A percentile compares a stretch with the other conserved stretches of the same genome.
These are phyloP conservation scores for Lutjanus argentimaculatus DNA, from an alignment of 2,797 vertebrate genomes.

Conservation along the genomic window DNA sequence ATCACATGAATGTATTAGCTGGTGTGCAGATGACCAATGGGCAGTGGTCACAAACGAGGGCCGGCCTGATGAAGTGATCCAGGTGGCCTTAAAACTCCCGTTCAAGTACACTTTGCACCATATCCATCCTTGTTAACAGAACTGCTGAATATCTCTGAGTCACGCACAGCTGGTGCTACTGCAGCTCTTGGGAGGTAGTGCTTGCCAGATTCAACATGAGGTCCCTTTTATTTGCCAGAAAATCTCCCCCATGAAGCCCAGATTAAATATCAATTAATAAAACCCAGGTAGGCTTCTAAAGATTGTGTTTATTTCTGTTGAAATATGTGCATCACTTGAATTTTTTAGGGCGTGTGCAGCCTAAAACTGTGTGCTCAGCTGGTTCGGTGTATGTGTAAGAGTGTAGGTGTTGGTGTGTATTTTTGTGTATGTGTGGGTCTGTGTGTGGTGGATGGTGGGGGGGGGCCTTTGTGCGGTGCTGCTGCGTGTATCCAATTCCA, in stretches of 20 bases:
- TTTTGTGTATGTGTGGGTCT: constrained; percentile 11
- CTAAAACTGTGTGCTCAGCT: constrained; percentile 50
- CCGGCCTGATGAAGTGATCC: constrained; percentile 38
- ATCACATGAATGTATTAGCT: constrained; percentile 16
- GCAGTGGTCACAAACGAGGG: constrained; percentile 23
- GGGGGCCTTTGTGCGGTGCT: constrained; percentile 39
- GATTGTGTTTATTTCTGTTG: constrained; percentile 48
- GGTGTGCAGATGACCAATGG: constrained; percentile 18
- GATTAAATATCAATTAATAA: constrained; percentile 78
- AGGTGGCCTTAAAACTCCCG: constrained; percentile 48
- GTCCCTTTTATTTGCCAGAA: constrained; percentile 66
- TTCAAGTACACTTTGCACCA: constrained; percentile 56
- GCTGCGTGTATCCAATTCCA: constrained; percentile 77
- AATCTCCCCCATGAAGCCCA: constrained; percentile 46
- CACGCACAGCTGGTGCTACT: constrained; percentile 70
- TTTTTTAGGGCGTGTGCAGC: constrained; percentile 34
- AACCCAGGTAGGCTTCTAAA: constrained; percentile 59
- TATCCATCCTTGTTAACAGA: constrained; percentile 70
- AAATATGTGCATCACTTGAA: constrained; percentile 42
- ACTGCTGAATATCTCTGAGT: constrained; percentile 64
- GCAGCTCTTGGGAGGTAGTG: constrained; percentile 65
- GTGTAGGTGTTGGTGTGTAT: constrained; percentile 30
- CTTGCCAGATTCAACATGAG: constrained; percentile 77
- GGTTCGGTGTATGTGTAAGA: constrained; percentile 42
- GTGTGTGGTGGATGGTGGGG: constrained; percentile 4